Evolutionary conservation across 2,888 invertebrate species (phyloP).

Genomic region (Hyppa rectilinea): DNA sequence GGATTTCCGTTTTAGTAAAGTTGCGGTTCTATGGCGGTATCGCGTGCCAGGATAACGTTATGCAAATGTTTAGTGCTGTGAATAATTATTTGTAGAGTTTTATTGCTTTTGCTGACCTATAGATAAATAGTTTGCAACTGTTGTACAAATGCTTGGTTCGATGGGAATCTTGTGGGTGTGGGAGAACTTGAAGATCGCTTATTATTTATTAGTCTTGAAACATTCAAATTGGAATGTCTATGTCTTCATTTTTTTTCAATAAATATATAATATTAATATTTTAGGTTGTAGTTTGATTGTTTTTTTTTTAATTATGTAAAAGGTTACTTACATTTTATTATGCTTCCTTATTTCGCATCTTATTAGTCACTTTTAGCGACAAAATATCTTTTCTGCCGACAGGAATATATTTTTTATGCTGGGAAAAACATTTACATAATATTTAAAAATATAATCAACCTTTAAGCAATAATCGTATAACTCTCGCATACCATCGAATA

Average conservation of each 20-base stretch:
- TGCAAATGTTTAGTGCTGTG: constrained; percentile 79
- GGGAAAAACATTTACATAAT: neutral
- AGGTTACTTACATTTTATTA: neutral
- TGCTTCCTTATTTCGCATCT: neutral
- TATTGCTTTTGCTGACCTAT: constrained; percentile 74
- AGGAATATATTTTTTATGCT: neutral
- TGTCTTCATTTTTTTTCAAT: too few species aligned
- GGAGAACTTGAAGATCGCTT: constrained; percentile 26
- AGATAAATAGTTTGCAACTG: constrained; percentile 65
- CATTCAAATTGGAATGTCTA: neutral
- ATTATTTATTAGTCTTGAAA: neutral
- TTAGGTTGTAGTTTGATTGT: neutral
- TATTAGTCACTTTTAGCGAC: too few species aligned
- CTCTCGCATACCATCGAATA: constrained; percentile 26
- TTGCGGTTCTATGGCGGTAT: constrained; percentile 67
- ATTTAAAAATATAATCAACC: neutral
- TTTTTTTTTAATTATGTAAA: too few species aligned
- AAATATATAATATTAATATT: too few species aligned
- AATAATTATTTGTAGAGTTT: constrained; percentile 82
- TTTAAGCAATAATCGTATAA: constrained; percentile 2
- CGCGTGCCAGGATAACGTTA: constrained; percentile 75
- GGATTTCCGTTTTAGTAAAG: constrained; percentile 76
- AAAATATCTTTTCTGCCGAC: neutral
- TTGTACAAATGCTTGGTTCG: constrained; percentile 58
- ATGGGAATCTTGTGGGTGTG: constrained; percentile 56